A percentile compares a stretch with the other conserved stretches of the same genome.
Evolutionary conservation across 1,140 invertebrate species (phyloP).

Genomic region (Ips typographus): DNA sequence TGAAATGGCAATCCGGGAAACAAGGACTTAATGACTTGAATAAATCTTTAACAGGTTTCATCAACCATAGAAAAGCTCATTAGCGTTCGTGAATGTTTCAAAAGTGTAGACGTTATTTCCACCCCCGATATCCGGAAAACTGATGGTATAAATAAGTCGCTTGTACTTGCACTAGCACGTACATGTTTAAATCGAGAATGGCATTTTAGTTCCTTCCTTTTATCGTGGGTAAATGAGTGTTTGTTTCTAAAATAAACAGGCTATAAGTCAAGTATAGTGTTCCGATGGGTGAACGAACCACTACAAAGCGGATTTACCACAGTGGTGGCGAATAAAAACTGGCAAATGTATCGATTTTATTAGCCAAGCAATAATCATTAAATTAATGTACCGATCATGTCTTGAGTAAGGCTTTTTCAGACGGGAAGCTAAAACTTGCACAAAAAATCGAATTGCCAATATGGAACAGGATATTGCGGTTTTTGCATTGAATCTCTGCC

Average conservation of each 20-base stretch:
- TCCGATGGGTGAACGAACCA: conserved; percentile 27
- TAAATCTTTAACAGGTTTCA: neutral
- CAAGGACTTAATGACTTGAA: neutral
- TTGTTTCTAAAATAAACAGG: conserved; percentile 20
- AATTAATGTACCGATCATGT: neutral
- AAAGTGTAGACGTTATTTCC: no score
- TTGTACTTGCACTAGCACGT: no score
- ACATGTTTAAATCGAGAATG: no score
- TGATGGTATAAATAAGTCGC: no score
- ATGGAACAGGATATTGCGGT: no score
- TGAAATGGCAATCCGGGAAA: neutral
- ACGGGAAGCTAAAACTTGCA: no score
- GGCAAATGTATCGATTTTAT: neutral
- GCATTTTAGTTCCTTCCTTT: neutral
- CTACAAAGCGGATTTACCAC: conserved; percentile 25
- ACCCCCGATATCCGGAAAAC: no score
- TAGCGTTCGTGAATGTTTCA: no score
- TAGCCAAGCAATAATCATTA: neutral
- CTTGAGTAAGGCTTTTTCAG: no score
- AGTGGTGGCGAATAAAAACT: conserved; percentile 11
- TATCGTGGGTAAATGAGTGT: conserved; percentile 1
- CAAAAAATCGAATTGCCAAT: no score
- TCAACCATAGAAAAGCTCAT: no score
- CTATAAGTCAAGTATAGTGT: conserved; percentile 17
- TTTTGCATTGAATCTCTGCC: no score